Base-by-base conservation (phyloP, 2,113 vertebrate genomes). In the Upupa epops region DNA sequence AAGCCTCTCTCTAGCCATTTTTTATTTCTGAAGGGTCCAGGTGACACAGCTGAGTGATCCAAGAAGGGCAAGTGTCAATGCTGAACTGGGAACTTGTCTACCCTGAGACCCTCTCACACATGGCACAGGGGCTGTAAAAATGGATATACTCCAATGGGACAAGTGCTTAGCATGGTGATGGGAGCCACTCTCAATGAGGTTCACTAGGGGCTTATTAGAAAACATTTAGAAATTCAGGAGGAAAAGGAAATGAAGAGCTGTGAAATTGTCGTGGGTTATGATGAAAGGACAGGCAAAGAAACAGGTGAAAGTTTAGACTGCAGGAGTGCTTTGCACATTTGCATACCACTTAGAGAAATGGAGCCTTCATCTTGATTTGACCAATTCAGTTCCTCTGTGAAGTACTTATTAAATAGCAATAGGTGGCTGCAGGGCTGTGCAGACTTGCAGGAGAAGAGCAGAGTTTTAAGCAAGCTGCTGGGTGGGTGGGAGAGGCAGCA, bases 371-470 rank as follows among this genome's bases (percentile, higher is more conserved):
- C 78, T 93, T 92, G 59, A 86, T 82, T 82, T 78, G 84, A 96
- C 84, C 81, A 92, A 84, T 90, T 93, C 74, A 84, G 11, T 95
- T 94, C 52, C 3, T 5, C 56, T 66, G 74, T 82, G 81, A 89
- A 93, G 89, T 84, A 66, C 52, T 3, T 52, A 70, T 82, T 90
- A 92, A 95, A 89, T 70, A 96, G 90, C 85, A 94, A 89, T 26
- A 76, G 89, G 68, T 2, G 0, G 55, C 89, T 95, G 86, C 77
- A 68, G 93, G 93, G 64, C 68, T 93, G 84, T 90, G 84, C 91
- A 96, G 96, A 95, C 89, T 92, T 89, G 81, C 74, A 90, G 93
- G 81, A 86, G 81, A 94, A 92, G 86, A 86, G 80, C 56, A 86
- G 94, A 95, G 93, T 96, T 87, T 76, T 90, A 94, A 96, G 37